A percentile compares a stretch with the other conserved stretches of the same genome.
These are phyloP conservation scores for Antheraea assamensis DNA, from an alignment of 2,888 invertebrate species.

Conservation along the genomic window DNA sequence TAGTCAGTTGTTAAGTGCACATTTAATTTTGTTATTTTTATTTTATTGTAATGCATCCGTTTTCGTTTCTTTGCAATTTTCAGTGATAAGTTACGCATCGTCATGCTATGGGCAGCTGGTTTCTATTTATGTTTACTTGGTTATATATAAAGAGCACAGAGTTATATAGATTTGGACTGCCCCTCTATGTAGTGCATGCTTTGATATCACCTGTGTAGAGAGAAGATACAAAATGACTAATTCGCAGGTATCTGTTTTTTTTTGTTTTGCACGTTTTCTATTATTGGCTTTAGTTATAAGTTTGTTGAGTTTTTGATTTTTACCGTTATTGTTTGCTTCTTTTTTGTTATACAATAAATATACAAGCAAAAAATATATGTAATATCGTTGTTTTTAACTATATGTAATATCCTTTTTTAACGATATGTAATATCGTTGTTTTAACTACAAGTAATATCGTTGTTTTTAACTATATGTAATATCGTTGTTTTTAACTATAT, in stretches of 20 bases:
- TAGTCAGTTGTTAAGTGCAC: slow-evolving; percentile 37
- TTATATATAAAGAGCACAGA: slow-evolving; percentile 76
- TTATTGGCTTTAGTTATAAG: slow-evolving; percentile 35
- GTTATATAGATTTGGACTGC: slow-evolving; percentile 68
- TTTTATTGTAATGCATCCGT: slow-evolving; percentile 67
- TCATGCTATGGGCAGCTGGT: slow-evolving; percentile 72
- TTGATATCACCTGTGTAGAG: slow-evolving; percentile 69
- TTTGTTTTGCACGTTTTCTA: slow-evolving; percentile 55
- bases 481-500: too few species aligned
- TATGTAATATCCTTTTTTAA: background rate
- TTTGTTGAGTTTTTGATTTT: slow-evolving; percentile 15
- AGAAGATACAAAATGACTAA: slow-evolving; percentile 80
- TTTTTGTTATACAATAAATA: background rate
- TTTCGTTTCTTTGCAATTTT: slow-evolving; percentile 69
- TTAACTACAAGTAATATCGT: background rate
- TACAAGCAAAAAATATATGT: background rate
- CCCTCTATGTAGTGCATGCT: slow-evolving; percentile 77
- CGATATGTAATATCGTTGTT: background rate
- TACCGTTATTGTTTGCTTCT: background rate
- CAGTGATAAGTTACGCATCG: slow-evolving; percentile 76
- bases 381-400: background rate
- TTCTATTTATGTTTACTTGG: slow-evolving; percentile 70
- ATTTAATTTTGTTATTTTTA: slow-evolving; percentile 44
- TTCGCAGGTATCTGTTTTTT: slow-evolving; percentile 80
- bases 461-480: background rate